Base-by-base conservation (phyloP, 2,797 vertebrate genomes). In the Gila robusta region DNA sequence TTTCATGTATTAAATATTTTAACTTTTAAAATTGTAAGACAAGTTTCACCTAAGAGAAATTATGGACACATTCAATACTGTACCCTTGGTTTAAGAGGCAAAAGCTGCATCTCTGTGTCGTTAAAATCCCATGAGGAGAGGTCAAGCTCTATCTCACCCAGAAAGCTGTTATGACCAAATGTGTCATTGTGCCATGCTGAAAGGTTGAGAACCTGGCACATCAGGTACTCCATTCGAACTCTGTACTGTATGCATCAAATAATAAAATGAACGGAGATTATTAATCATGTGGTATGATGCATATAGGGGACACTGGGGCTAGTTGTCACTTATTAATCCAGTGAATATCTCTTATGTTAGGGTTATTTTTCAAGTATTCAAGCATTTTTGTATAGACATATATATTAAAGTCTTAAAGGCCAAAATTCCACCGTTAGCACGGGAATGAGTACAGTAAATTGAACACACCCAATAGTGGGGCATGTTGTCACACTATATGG, bases 181-280 rank as follows among this genome's bases (percentile, higher is more conserved):
- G 95, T 97, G 92, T 99, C 98, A 8, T 98, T 96, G 90, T 99
- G 98, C 98, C 98, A 99, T 64, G 98, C 97, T 0, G 98, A 99
- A 85, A 99, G 94, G 91, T 98, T 97, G 86, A 99, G 94, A 23
- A 90, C 96, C 93, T 99, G 98, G 39, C 94, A 95, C 88, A 94
- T 93, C 87, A 99, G 94, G 77, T 96, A 89, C 2, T 94, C 93
- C 92, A 97, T 96, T 90, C 95, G 96, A 83, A 98, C 94, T 92
- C 97, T 97, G 93, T 99, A 99, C 98, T 99, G 92, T 81, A 84
- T 67, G 49, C 77, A 56, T 71, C 23, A 69, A 47, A 79, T 37
- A 70, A 44, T 9, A 44, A 32, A n/a, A 79, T 56, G 16, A 79
- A 72, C 2, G 32, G 12, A 77, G 14, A 72, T 87, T 77, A 56